phyloP scores from a whole-genome alignment of 1,140 invertebrate species.

The Brachionus koreanus region DNA sequence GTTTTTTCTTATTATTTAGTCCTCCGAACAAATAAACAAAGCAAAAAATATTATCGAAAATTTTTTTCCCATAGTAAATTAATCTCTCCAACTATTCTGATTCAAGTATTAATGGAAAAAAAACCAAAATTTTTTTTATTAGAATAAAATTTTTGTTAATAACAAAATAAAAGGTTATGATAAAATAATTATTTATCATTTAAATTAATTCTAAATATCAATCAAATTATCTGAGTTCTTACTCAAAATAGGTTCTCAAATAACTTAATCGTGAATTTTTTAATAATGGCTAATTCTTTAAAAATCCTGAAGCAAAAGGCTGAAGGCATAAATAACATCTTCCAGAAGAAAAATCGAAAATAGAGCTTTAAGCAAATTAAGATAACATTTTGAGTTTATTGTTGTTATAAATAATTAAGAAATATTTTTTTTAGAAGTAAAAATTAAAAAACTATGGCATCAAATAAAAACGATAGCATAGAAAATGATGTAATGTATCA shows the following conservation, averaged over 20 bases:
- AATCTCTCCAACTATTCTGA: neutral
- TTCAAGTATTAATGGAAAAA: neutral
- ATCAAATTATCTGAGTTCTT: neutral
- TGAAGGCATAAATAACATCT: neutral
- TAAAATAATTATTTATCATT: neutral
- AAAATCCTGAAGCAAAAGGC: neutral
- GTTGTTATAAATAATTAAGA: neutral
- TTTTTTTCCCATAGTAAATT: neutral
- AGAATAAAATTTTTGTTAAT: neutral
- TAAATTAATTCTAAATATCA: neutral
- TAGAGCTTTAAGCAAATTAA: neutral
- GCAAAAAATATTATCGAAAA: neutral
- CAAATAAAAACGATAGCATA: neutral
- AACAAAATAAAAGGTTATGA: neutral
- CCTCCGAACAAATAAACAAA: neutral
- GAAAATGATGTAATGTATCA: constrained; percentile 1
- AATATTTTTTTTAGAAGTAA: neutral
- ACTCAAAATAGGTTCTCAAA: neutral
- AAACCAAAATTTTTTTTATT: neutral
- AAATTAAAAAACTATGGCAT: neutral
- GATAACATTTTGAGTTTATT: neutral
- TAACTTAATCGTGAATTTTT: neutral
- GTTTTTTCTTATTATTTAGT: neutral
- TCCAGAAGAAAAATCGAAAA: neutral
- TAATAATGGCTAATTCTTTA: neutral